These are phyloP conservation scores for Notechis scutatus DNA, from an alignment of 2,113 vertebrate species.

Conservation along the genomic window DNA sequence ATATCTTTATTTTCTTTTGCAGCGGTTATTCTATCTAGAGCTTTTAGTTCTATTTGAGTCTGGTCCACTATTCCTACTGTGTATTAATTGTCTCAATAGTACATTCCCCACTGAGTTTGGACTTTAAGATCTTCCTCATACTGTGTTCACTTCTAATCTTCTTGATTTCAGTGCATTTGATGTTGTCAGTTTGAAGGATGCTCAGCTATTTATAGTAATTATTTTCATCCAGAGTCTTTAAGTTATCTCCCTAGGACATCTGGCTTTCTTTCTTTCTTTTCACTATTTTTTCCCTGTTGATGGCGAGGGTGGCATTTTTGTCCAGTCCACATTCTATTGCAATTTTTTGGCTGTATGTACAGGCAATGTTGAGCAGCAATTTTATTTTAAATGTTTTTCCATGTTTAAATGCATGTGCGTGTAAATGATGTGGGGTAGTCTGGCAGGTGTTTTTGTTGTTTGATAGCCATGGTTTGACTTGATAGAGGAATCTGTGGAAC, in stretches of 20 bases:
- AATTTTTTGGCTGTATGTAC: background rate
- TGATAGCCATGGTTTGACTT: background rate
- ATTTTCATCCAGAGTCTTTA: background rate
- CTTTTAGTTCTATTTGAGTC: background rate
- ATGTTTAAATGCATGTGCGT: background rate
- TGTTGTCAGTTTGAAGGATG: background rate
- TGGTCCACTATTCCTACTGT: background rate
- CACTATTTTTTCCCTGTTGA: background rate
- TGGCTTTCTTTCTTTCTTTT: background rate
- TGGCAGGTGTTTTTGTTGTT: background rate
- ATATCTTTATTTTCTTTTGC: background rate
- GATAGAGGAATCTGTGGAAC: background rate
- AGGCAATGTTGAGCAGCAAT: background rate
- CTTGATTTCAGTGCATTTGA: background rate
- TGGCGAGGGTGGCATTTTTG: background rate
- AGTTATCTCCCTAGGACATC: background rate
- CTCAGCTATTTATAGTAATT: background rate
- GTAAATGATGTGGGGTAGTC: background rate
- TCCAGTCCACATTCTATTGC: background rate
- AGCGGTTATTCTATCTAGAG: background rate
- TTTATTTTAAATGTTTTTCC: background rate
- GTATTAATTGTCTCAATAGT: background rate
- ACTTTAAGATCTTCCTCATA: background rate
- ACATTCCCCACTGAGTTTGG: background rate
- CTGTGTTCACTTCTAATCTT: background rate